Evolutionary conservation across 2,113 vertebrate genomes (phyloP), one percentile per base, ranked within the genome.

Genomic region (Fukomys damarensis): DNA sequence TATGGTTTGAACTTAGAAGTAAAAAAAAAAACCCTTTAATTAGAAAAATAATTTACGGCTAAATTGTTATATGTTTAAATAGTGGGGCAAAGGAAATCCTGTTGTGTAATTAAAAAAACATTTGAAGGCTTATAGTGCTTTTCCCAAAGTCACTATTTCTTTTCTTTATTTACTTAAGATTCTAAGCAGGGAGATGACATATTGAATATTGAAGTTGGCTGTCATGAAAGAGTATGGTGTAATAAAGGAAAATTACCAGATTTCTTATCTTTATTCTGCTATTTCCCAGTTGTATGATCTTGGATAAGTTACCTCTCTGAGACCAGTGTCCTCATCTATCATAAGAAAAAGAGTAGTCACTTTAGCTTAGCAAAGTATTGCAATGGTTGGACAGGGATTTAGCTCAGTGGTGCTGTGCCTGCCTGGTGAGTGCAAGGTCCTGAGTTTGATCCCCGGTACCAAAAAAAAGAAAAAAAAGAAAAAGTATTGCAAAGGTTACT

Each of bases 61-160:
- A 72, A 90, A 86, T 86, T 70, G 9, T 85, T 16, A 32, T 81
- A 8, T 95, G 20, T 89, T 93, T 74, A 88, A 89, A 92, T 70
- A 9, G 35, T n/a, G 59, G 43, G 68, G 28, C 83, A 91, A 88
- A 91, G 79, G 22, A 86, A 93, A 41, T 66, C n/a, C 38, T 86
- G 28, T 56, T 58, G 2, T 65, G 11, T 72, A 43, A 52, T 49
- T 28, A 14, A 68, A 41, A 68, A 94, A 82, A 76, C 1, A 1
- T 54, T 83, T 68, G n/a, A 77, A 94, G 24, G 5, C 82, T 92
- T 88, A 77, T 68, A 61, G 17, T 19, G 59, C 8, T 65, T 65
- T 19, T 13, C 16, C 38, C 13, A 0, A 38, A 58, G 59, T 61
- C 2, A 85, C 65, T 89, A 11, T 35, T 82, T 79, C 38, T 28